Percentiles rank a stretch among this genome's conserved stretches.
These are phyloP conservation scores for Calycopis cecrops DNA, from an alignment of 1,140 invertebrate species.

Conservation along the genomic window DNA sequence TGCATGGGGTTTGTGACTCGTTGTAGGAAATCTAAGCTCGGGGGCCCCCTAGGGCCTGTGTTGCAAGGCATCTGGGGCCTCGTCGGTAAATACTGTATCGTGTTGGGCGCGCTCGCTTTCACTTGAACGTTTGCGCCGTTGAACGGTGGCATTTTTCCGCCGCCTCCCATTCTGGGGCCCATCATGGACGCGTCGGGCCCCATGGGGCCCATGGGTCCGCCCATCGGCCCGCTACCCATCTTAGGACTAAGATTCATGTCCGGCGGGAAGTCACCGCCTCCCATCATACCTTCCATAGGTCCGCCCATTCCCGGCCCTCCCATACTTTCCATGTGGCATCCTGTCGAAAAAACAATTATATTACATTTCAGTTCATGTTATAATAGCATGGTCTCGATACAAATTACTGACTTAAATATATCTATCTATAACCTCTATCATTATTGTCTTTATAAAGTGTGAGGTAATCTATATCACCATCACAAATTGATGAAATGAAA, in stretches of 20 bases:
- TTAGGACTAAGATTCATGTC: conserved; percentile 77
- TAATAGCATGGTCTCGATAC: too few species aligned
- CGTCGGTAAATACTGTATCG: conserved; percentile 97
- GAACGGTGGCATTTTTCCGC: conserved; percentile 79
- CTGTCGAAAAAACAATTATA: conserved; percentile 30
- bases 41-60: conserved; percentile 83
- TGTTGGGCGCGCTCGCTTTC: conserved; percentile 97
- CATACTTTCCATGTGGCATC: conserved; percentile 76
- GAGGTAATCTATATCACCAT: too few species aligned
- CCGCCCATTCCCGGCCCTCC: conserved; percentile 66
- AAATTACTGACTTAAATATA: too few species aligned
- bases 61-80: conserved; percentile 84
- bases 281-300: conserved; percentile 72
- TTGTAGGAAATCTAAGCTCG: conserved; percentile 94
- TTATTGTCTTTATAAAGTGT: too few species aligned
- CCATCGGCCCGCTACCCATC: conserved; percentile 75
- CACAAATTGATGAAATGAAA: too few species aligned
- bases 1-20: conserved; percentile 88
- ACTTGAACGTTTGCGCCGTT: conserved; percentile 93
- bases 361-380: too few species aligned
- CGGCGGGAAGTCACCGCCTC: conserved; percentile 69
- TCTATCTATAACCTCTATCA: too few species aligned
- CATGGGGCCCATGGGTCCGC: conserved; percentile 70
- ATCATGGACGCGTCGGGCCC: conserved; percentile 66
- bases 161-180: conserved; percentile 71